A percentile compares a stretch with the other conserved stretches of the same genome.
Conservation (phyloP, 1,140 invertebrate species). For the Drosophila neocordata region DNA sequence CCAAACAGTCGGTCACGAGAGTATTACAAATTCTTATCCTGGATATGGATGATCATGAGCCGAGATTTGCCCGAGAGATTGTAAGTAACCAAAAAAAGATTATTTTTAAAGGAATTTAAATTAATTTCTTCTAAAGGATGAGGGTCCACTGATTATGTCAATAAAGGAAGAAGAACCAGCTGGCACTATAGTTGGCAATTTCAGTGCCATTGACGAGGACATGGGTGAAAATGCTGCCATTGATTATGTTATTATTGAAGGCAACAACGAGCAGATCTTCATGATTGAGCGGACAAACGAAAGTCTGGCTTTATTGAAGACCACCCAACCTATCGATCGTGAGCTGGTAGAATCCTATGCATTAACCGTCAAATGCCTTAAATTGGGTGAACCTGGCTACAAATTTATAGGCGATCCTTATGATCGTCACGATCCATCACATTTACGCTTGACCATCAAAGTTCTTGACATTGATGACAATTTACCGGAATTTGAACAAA, state of each 20-base stretch:
- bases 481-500: conserved; percentile 86
- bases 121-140: conserved; percentile 83
- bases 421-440: conserved; percentile 86
- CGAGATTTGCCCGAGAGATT: conserved; percentile 87
- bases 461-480: conserved; percentile 90
- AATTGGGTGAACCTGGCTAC: conserved; percentile 78
- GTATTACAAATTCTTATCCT: conserved; percentile 88
- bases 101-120: neutral
- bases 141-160: conserved; percentile 86
- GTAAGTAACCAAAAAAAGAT: conserved; percentile 83
- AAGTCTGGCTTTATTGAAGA: conserved; percentile 86
- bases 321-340: conserved; percentile 87
- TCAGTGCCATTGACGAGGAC: conserved; percentile 89
- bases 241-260: conserved; percentile 89
- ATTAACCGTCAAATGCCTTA: conserved; percentile 87
- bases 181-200: conserved; percentile 86
- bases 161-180: conserved; percentile 87
- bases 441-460: conserved; percentile 87
- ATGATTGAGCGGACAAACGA: conserved; percentile 86
- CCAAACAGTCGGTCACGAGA: conserved; percentile 89
- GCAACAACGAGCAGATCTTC: conserved; percentile 88
- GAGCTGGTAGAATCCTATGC: conserved; percentile 86
- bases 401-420: conserved; percentile 77
- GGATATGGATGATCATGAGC: conserved; percentile 92
- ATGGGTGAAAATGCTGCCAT: conserved; percentile 90